Base-by-base conservation (phyloP, 2,797 vertebrate species). In the Sebastes miniatus region DNA sequence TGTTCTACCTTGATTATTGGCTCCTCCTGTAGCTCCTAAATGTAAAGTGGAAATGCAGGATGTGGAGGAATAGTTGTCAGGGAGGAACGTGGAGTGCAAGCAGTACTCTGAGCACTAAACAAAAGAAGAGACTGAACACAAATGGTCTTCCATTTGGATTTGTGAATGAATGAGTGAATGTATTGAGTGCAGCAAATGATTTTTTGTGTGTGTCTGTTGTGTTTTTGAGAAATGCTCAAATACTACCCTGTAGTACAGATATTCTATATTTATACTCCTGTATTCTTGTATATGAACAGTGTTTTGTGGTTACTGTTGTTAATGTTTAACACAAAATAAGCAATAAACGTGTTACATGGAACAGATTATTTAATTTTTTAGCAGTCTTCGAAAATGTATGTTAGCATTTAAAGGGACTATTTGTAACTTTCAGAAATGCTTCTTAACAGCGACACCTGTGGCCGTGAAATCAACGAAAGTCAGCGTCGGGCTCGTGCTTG, bases 191-290 rank as follows among this genome's bases (percentile, higher is more conserved):
- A 56, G 64, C 43, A 57, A 77, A 64, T 83, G 56, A 36, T 69
- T 75, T 74, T 68, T 71, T 81, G 3, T 27, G n/a, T 72, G 70
- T 73, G 74, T 83, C 29, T 78, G 52, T 80, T 80, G 69, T 82
- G 74, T 66, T 80, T 87, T 81, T 70, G 77, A 81, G 57, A 85
- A 68, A 79, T 75, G 58, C 57, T 77, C 34, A 69, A 70, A 78
- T 89, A 79, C 75, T 89, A 83, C 80, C 83, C 78, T 65, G 81
- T 93, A 89, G 87, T 78, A 84, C 78, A 93, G 76, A 91, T 90
- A 86, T 77, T 95, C 88, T 95, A 95, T 95, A 95, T 95, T 96
- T 96, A 95, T 95, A 95, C 87, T 89, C 80, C 56, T 89, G 79
- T 92, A 86, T 85, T 89, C 86, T 93, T 91, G 89, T 92, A 90